phyloP scores from a whole-genome alignment of 2,113 vertebrate genomes.

The Fregata magnificens region DNA sequence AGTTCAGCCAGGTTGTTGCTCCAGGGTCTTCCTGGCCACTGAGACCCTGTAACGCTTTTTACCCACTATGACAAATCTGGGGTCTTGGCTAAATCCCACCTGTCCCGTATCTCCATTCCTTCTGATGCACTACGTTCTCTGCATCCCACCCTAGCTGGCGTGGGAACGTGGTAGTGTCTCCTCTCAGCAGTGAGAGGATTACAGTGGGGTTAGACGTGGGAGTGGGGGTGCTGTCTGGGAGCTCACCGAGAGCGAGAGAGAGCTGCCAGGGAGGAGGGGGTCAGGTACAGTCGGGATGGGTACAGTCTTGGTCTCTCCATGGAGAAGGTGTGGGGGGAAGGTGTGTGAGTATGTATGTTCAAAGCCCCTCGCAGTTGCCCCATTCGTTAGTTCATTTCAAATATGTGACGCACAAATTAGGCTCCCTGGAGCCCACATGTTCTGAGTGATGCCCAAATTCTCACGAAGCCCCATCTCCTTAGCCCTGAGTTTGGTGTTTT shows the following conservation, averaged over 20 bases:
- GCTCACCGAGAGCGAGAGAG: background rate
- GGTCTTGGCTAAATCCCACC: background rate
- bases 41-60: background rate
- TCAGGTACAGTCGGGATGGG: rapidly evolving
- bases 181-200: background rate
- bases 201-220: background rate
- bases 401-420: background rate
- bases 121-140: background rate
- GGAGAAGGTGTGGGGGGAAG: background rate
- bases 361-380: background rate
- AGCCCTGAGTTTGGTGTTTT: background rate
- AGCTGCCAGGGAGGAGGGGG: background rate
- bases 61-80: background rate
- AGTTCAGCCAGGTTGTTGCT: background rate
- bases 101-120: rapidly evolving
- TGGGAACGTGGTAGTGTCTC: background rate
- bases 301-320: background rate
- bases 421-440: background rate
- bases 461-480: rapidly evolving
- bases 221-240: background rate
- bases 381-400: rapidly evolving
- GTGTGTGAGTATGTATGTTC: background rate
- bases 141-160: background rate
- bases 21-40: background rate
- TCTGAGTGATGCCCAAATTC: background rate